These are phyloP conservation scores for Actinopyga echinites DNA, from an alignment of 53 echinoderm and acorn worm species.

Conservation along the genomic window DNA sequence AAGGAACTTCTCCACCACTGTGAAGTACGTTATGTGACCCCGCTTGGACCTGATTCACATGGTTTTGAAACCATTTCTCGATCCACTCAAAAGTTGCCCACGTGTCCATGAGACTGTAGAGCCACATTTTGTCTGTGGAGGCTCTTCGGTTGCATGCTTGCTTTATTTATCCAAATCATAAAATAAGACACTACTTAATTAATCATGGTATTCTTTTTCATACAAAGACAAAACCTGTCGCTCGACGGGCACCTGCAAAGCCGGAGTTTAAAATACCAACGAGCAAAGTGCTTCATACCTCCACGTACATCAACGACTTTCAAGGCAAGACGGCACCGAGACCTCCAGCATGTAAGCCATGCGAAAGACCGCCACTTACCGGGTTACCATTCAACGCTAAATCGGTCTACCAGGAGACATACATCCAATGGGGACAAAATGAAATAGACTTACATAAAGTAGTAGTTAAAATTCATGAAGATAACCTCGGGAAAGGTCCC, in stretches of 20 bases:
- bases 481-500: slow-evolving; percentile 70
- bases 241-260: slow-evolving; percentile 19
- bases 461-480: slow-evolving; percentile 53
- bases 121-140: too few relatives aligned
- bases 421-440: slow-evolving; percentile 55
- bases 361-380: slow-evolving; percentile 43
- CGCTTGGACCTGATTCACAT: too few relatives aligned
- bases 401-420: slow-evolving; percentile 80
- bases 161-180: too few relatives aligned
- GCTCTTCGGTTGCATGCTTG: too few relatives aligned
- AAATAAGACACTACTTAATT: too few relatives aligned
- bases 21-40: too few relatives aligned
- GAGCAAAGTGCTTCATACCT: slow-evolving; percentile 59
- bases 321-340: slow-evolving; percentile 59
- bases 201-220: too few relatives aligned
- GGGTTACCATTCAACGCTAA: slow-evolving; percentile 66
- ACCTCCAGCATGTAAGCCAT: slow-evolving; percentile 65
- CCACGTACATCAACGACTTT: slow-evolving; percentile 77
- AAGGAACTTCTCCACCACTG: too few relatives aligned
- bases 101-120: too few relatives aligned
- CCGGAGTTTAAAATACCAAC: slow-evolving; percentile 55
- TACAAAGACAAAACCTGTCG: slow-evolving; percentile 28
- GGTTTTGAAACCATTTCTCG: too few relatives aligned
- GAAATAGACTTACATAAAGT: slow-evolving; percentile 62
- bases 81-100: too few relatives aligned